Base-by-base conservation (phyloP, 2,113 vertebrate species). In the Otis tarda region DNA sequence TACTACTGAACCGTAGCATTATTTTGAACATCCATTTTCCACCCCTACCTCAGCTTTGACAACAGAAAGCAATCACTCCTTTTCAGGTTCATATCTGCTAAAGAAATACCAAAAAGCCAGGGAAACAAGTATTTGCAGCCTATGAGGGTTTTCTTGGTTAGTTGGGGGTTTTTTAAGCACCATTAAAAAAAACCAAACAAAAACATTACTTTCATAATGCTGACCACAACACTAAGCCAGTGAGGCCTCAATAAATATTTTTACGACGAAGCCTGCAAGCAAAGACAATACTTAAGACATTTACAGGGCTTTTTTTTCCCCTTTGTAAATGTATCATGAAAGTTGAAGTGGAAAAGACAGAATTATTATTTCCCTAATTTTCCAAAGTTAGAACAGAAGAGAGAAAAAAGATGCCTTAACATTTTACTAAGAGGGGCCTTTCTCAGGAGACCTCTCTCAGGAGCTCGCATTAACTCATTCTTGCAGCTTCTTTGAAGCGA, bases 241-340 rank as follows among this genome's bases (percentile, higher is more conserved):
- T 5, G 24, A 86, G 49, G 75, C n/a, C 65, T 78, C 80, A 88
- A 77, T 80, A 90, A 96, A 86, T 78, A 81, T 41, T 94, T 95
- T 95, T 83, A 93, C 0, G 0, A 90, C 31, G 31, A 92, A 63
- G 49, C 22, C 35, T 75, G 47, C 35, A 70, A 90, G 55, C 80
- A 61, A 74, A 94, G 24, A 85, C 70, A 87, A 83, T 23, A 56
- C 35, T 74, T 50, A 20, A 86, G 68, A 88, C 47, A 73, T 77
- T 90, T 77, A 74, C 17, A 67, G 68, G 41, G 17, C 45, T 52
- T 71, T 61, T 77, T 61, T 77, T 31, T 71, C 24, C 13, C 52
- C 52, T 79, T 86, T 77, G 59, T 55, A 96, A 94, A 91, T 13
- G 5, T 33, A 55, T 45, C 55, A 25, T 53, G 43, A 43, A 89